Percentiles rank a stretch among this genome's conserved stretches.
Evolutionary conservation across 2,888 invertebrate genomes (phyloP).

Genomic region (Timandra comae): DNA sequence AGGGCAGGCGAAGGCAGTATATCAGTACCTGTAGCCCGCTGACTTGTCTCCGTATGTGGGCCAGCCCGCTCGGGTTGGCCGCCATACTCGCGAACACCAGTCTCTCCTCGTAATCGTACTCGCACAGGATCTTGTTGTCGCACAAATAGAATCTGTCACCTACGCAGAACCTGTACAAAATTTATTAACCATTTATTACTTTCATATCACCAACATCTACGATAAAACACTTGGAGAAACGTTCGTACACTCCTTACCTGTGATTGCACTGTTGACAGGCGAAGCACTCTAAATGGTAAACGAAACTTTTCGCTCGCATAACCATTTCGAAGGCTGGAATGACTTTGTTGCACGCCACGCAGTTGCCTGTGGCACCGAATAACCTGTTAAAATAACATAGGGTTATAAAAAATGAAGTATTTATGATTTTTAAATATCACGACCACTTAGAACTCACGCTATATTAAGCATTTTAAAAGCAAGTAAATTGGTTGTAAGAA

Average conservation of each 20-base stretch:
- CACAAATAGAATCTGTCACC: constrained; percentile 95
- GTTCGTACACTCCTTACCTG: constrained; percentile 77
- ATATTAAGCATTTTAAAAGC: constrained; percentile 32
- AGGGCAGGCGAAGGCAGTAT: no score
- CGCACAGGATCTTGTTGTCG: constrained; percentile 95
- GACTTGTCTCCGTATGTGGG: constrained; percentile 90
- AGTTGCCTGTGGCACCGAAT: constrained; percentile 93
- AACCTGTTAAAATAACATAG: constrained; percentile 78
- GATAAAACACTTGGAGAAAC: constrained; percentile 2
- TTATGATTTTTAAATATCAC: constrained; percentile 38
- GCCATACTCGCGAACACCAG: constrained; percentile 94
- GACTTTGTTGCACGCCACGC: constrained; percentile 93
- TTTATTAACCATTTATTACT: constrained; percentile 5
- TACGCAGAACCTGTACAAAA: constrained; percentile 88
- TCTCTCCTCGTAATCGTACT: constrained; percentile 95
- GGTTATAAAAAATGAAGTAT: constrained; percentile 40
- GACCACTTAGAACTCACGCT: constrained; percentile 39
- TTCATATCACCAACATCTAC: background rate
- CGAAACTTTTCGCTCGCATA: constrained; percentile 94
- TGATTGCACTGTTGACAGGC: constrained; percentile 96
- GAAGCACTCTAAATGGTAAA: constrained; percentile 95
- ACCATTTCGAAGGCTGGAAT: constrained; percentile 98
- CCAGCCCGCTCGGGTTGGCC: constrained; percentile 89
- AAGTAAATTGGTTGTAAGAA: constrained; percentile 24
- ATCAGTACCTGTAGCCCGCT: constrained; percentile 79